phyloP scores from a whole-genome alignment of 2,113 vertebrate species.

The Phylloscopus whistleri region DNA sequence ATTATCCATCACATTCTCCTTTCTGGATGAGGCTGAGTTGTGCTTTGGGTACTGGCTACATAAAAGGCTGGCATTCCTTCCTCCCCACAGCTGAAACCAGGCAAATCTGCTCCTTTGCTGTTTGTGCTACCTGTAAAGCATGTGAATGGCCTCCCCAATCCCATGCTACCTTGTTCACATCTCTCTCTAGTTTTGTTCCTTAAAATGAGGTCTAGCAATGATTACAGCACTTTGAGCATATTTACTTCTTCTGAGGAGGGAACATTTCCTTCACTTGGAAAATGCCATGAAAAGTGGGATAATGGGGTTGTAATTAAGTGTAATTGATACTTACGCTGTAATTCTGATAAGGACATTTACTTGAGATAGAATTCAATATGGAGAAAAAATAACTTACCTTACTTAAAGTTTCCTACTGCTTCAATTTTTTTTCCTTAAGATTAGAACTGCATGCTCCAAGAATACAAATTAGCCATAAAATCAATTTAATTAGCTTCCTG shows the following conservation, averaged over 20 bases:
- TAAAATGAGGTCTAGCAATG: background rate
- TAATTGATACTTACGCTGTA: background rate
- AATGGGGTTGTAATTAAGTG: background rate
- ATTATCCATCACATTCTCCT: background rate
- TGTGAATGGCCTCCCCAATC: background rate
- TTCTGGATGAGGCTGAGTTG: background rate
- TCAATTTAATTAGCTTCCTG: background rate
- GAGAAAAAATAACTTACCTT: slow-evolving; percentile 9
- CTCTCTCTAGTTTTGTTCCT: background rate
- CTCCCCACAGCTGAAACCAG: background rate
- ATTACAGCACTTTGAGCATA: background rate
- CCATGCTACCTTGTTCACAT: background rate
- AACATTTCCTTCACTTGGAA: background rate
- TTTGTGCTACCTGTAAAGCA: background rate
- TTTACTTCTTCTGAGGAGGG: background rate
- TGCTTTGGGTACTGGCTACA: background rate
- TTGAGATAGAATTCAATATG: background rate
- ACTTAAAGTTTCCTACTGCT: background rate
- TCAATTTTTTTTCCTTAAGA: background rate
- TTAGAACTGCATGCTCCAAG: background rate
- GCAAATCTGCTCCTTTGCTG: background rate
- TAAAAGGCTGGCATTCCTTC: background rate
- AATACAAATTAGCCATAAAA: slow-evolving; percentile 18
- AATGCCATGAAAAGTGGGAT: background rate
- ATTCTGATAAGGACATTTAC: background rate